Base-by-base conservation (phyloP, 2,113 vertebrate species). In the Chamaetylas fuelleborni region DNA sequence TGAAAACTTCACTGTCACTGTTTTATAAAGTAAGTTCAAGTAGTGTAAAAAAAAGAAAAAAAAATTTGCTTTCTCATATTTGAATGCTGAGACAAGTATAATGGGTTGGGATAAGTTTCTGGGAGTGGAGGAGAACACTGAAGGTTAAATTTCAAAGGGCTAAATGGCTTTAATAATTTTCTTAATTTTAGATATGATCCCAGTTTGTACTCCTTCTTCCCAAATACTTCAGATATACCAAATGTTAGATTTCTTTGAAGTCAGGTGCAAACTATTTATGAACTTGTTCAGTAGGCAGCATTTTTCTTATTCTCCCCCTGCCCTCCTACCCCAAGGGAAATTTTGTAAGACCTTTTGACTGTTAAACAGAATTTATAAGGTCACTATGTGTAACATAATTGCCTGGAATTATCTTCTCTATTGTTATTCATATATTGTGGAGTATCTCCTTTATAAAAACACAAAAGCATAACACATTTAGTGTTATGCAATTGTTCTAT, bases 191-290 rank as follows among this genome's bases (percentile, higher is more conserved):
- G 43, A 64, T 78, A 36, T 36, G 19, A 78, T 71, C 48, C 84
- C 61, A 79, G 42, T 76, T 82, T 79, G n/a, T 48, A 56, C 17
- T 67, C 22, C 38, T 70, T 65, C 54, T 92, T 83, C 28, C 58
- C 50, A 61, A 86, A 71, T 77, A 78, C 62, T 82, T 92, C 54
- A 79, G 19, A 58, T 90, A 73, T 14, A 77, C 60, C 28, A 88
- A 69, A 81, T 43, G 25, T 43, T 92, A 86, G 25, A 64, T 86
- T 84, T 91, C 69, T 93, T 92, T 74, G 40, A 88, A 91, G 40
- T 78, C 60, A 60, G 65, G 38, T 95, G 56, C n/a, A 84, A 93
- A 84, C 84, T 92, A 86, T 90, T 90, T 80, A 81, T 40, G 40
- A 91, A 72, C 43, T 66, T 78, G 29, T 47, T 88, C 56, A 88